Base-by-base conservation (phyloP, 2,888 invertebrate species). In the Coleophora flavipennella region DNA sequence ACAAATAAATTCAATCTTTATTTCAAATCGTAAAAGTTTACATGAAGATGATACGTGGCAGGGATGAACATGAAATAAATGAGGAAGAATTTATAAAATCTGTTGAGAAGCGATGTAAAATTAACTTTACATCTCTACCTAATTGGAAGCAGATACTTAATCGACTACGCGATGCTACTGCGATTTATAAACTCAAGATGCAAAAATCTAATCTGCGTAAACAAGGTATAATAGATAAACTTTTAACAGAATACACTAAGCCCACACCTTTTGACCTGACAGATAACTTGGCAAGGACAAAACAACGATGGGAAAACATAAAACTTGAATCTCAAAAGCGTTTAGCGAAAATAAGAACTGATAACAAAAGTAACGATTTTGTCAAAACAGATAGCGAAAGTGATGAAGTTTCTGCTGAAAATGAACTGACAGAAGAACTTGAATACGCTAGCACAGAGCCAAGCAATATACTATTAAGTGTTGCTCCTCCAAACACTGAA, bases 231-330 rank as follows among this genome's bases (percentile, higher is more conserved):
- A 65, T 81, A 43, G 44, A 73, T 3, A 80, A 74, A 43, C 46
- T 84, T 29, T 67, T 60, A 32, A 49, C 48, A 33, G 57, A 83
- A 49, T 53, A 48, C 11, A 61, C 51, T 9, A 68, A 73, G 50
- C 50, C 47, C 29, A 69, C 79, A 1, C 80, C 83, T 0, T 80
- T 80, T 53, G 59, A 67, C 38, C 50, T 79, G 41, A 72, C 68
- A 3, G 57, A 65, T 8, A 53, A 57, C 33, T 51, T 76, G 29
- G 57, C 55, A 36, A 69, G 79, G 50, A 80, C 79, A 33, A 51
- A 62, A 28, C 51, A 51, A n/a, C 57, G 54, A 46, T 78, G 79
- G 79, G 36, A 56, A 42, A 39, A 46, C 35, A 44, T 66, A 13
- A 44, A 60, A 52, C 33, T 36, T 1, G 40, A 45, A 36, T 38